Conservation (phyloP, 2,888 invertebrate species). For the Drosophila cracens region DNA sequence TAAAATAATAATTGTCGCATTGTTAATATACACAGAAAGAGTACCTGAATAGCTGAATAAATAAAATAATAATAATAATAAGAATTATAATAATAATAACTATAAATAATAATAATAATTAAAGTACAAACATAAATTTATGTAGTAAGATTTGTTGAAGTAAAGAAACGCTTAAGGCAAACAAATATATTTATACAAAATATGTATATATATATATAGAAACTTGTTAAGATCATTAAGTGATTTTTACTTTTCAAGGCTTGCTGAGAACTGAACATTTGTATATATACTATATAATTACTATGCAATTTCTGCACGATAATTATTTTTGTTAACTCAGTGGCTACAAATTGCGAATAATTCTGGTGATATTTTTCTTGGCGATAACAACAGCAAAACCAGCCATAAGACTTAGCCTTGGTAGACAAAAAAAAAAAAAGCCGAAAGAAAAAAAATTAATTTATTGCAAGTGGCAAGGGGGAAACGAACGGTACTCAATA, state of each 20-base stretch:
- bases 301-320: slow-evolving; percentile 25
- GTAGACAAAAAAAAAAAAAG: neutral
- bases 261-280: neutral
- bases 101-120: no score
- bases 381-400: slow-evolving; percentile 2
- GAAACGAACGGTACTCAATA: slow-evolving; percentile 56
- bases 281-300: neutral
- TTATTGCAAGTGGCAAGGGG: slow-evolving; percentile 42
- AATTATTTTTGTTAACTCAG: slow-evolving; percentile 22
- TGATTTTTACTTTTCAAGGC: slow-evolving; percentile 26
- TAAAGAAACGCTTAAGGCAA: neutral
- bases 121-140: neutral
- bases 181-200: neutral
- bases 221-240: neutral
- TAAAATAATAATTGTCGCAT: neutral
- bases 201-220: neutral
- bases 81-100: neutral
- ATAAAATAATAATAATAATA: neutral
- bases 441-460: slow-evolving; percentile 42
- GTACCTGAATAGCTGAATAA: neutral
- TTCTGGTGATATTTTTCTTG: slow-evolving; percentile 43
- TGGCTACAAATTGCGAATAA: slow-evolving; percentile 20
- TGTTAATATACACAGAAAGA: neutral
- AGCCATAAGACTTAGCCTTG: slow-evolving; percentile 38
- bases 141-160: neutral